These are phyloP conservation scores for Ictalurus punctatus DNA, from an alignment of 2,113 vertebrate genomes.

Conservation along the genomic window DNA sequence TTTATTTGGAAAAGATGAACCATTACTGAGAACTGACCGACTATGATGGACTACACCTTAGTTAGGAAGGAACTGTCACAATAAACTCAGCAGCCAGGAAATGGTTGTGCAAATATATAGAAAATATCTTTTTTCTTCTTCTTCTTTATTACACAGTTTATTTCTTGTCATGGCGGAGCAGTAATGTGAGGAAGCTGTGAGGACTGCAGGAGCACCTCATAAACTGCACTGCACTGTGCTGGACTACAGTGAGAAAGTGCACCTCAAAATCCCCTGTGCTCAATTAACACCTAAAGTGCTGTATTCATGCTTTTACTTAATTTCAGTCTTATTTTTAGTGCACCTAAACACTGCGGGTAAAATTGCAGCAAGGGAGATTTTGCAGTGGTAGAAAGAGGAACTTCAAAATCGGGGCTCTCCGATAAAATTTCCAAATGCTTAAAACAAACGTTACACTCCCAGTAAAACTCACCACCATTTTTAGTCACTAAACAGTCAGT, in stretches of 20 bases:
- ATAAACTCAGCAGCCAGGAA: not conserved
- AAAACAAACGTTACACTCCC: not conserved
- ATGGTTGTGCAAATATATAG: not conserved
- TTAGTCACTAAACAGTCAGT: not conserved
- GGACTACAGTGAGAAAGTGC: not conserved
- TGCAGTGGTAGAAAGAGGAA: not conserved
- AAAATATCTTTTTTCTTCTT: not conserved
- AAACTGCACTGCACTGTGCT: not conserved
- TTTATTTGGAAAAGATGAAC: not conserved
- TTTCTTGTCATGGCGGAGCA: not conserved
- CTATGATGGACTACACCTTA: not conserved
- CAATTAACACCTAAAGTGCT: not conserved
- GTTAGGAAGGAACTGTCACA: slow-evolving; percentile 25
- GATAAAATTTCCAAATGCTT: not conserved
- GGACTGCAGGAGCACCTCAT: not conserved
- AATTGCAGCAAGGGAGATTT: not conserved
- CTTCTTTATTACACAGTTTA: not conserved
- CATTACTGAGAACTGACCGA: not conserved
- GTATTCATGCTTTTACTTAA: not conserved
- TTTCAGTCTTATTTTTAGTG: not conserved
- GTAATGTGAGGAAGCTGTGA: not conserved
- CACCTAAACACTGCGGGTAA: not conserved
- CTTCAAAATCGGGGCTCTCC: not conserved
- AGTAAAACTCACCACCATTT: not conserved
- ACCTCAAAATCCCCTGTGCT: not conserved